Evolutionary conservation across 2,113 vertebrate genomes (phyloP).

Genomic region (Strigops habroptila): DNA sequence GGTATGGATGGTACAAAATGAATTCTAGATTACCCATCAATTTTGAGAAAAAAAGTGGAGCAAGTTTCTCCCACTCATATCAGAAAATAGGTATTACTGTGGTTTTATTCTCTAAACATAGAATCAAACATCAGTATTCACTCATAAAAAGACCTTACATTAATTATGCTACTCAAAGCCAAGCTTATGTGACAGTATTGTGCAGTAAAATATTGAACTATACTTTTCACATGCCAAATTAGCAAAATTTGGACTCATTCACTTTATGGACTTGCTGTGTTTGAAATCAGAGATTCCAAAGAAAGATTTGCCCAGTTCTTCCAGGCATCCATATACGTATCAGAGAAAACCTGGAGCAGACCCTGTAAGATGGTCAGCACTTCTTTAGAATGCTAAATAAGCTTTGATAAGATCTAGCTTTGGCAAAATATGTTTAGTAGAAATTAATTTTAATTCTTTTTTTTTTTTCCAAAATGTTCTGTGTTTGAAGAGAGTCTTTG

Average conservation of each 20-base stretch:
- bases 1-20: neutral
- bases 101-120: neutral
- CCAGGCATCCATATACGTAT: neutral
- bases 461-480: neutral
- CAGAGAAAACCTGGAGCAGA: neutral
- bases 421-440: neutral
- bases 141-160: neutral
- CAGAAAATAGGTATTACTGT: neutral
- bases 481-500: neutral
- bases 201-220: neutral
- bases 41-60: neutral
- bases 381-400: neutral
- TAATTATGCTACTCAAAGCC: neutral
- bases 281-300: neutral
- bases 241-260: neutral
- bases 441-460: neutral
- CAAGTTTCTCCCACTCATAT: neutral
- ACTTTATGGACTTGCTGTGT: neutral
- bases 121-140: neutral
- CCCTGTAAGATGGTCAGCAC: neutral
- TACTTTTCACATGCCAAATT: neutral
- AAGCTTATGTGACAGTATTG: neutral
- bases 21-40: neutral
- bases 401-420: neutral
- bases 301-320: neutral